Evolutionary conservation across 2,888 invertebrate genomes (phyloP).

Genomic region (Stenchaetothrips biformis): DNA sequence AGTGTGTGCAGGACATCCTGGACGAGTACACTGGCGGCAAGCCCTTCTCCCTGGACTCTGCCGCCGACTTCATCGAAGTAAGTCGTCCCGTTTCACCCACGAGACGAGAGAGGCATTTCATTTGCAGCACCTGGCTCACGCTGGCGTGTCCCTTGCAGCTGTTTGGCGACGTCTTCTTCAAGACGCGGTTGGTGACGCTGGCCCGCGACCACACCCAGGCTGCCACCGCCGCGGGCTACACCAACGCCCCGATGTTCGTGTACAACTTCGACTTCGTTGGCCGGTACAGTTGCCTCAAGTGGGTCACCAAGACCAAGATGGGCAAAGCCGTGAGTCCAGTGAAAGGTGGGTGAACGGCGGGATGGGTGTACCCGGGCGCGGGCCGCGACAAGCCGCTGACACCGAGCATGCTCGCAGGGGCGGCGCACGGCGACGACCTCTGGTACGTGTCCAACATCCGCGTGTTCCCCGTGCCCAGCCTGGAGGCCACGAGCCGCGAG

Average conservation of each 20-base stretch:
- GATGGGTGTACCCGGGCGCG: no score
- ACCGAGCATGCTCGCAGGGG: background rate
- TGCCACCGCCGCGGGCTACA: background rate
- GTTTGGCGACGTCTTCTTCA: background rate
- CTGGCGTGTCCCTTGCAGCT: background rate
- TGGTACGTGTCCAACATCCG: slow-evolving; percentile 40
- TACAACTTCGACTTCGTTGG: background rate
- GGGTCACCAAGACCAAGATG: background rate
- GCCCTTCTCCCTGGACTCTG: background rate
- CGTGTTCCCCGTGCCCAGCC: slow-evolving; percentile 34
- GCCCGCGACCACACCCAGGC: background rate
- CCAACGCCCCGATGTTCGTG: background rate
- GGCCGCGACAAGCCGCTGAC: background rate
- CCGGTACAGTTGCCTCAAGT: background rate
- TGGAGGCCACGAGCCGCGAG: background rate
- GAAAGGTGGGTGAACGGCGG: background rate
- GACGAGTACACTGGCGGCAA: background rate
- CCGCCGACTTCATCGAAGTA: background rate
- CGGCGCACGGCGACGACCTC: slow-evolving; percentile 40
- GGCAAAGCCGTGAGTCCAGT: background rate
- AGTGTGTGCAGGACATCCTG: slow-evolving; percentile 3
- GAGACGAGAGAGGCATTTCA: background rate
- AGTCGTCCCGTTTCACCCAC: background rate
- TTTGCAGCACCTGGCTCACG: background rate
- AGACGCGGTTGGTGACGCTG: background rate